Evolutionary conservation across 2,888 invertebrate species (phyloP).

Genomic region (Diplazon laetatorius): DNA sequence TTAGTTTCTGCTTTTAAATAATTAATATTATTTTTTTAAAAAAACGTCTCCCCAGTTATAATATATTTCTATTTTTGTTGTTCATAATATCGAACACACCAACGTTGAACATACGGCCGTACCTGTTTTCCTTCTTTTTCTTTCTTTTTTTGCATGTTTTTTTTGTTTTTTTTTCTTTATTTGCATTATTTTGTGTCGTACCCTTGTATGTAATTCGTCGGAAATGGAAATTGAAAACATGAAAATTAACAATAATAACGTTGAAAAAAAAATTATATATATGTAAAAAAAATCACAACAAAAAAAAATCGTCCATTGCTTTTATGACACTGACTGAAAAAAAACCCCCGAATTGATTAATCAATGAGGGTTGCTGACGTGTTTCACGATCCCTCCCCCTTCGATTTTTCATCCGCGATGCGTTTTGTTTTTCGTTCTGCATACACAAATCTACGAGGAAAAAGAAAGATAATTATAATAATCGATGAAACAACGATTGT

Average conservation of each 20-base stretch:
- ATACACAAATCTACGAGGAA: slow-evolving; percentile 52
- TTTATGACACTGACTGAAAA: slow-evolving; percentile 55
- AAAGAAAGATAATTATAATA: slow-evolving; percentile 55
- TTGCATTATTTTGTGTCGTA: too few species aligned
- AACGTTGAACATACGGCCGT: slow-evolving; percentile 21
- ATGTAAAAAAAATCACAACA: too few species aligned
- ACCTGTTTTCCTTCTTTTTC: too few species aligned
- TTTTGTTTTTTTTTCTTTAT: too few species aligned
- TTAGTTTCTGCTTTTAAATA: slow-evolving; percentile 14
- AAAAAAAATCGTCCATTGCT: slow-evolving; percentile 42
- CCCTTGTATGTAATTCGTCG: too few species aligned
- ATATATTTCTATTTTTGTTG: too few species aligned
- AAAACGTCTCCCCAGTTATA: too few species aligned
- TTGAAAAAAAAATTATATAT: too few species aligned
- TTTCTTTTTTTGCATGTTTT: slow-evolving; percentile 33
- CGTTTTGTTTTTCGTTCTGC: slow-evolving; percentile 70
- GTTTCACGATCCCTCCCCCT: slow-evolving; percentile 28
- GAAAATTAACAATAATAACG: too few species aligned
- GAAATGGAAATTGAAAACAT: too few species aligned
- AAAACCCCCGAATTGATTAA: slow-evolving; percentile 6
- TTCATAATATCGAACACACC: background rate
- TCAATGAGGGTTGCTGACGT: slow-evolving; percentile 37
- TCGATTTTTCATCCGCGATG: slow-evolving; percentile 45
- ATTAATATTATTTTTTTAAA: too few species aligned
- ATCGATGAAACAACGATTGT: slow-evolving; percentile 46